A percentile compares a stretch with the other conserved stretches of the same genome.
Evolutionary conservation across 2,113 vertebrate genomes (phyloP).

Genomic region (Meleagris gallopavo): DNA sequence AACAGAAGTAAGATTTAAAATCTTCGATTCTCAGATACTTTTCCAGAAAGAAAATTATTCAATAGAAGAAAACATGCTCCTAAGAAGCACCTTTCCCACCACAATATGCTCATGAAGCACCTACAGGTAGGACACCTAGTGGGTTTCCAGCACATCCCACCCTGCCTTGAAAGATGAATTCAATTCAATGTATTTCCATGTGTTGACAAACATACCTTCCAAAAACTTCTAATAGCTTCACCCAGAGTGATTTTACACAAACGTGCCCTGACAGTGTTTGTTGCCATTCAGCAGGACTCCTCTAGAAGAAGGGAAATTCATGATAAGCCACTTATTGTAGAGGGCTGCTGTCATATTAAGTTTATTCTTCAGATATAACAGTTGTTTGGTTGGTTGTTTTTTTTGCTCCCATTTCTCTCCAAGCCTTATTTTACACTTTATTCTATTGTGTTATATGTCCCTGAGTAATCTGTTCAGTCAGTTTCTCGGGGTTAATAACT

Average conservation of each 20-base stretch:
- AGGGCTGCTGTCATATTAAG: background rate
- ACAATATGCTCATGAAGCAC: fast-evolving
- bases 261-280: background rate
- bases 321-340: background rate
- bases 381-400: background rate
- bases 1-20: background rate
- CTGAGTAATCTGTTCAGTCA: background rate
- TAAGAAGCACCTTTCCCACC: background rate
- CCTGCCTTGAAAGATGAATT: background rate
- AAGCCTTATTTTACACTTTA: background rate
- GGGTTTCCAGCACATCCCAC: background rate
- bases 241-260: background rate
- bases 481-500: background rate
- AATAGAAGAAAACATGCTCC: background rate
- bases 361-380: background rate
- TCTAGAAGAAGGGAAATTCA: background rate
- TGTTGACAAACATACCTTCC: background rate
- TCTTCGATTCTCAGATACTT: background rate
- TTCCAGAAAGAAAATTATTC: background rate
- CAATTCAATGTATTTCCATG: background rate
- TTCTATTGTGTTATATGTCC: background rate
- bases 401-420: background rate
- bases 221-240: background rate
- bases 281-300: background rate
- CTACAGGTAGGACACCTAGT: fast-evolving